phyloP scores from a whole-genome alignment of 2,888 invertebrate species.

The Biston betularia region DNA sequence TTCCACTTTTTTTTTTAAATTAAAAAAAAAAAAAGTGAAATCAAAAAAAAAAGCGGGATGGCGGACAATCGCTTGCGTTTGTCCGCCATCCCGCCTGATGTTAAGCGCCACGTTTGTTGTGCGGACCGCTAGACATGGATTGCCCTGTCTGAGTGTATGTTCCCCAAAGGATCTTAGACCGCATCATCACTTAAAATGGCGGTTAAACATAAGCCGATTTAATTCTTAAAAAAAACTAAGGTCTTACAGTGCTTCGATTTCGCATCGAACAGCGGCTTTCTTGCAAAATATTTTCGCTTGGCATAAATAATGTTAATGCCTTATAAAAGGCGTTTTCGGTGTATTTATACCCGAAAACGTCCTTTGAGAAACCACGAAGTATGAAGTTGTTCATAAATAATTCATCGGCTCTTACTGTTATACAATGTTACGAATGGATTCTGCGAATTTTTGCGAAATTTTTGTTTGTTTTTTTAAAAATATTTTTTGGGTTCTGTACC shows the following conservation, averaged over 20 bases:
- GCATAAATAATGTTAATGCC: conserved; percentile 81
- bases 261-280: conserved; percentile 31
- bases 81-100: too few species aligned
- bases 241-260: neutral
- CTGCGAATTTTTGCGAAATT: conserved; percentile 18
- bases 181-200: too few species aligned
- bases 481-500: too few species aligned
- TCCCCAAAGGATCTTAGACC: too few species aligned
- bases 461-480: neutral
- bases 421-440: conserved; percentile 56
- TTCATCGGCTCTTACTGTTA: conserved; percentile 65
- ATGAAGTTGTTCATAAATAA: conserved; percentile 82
- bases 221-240: conserved; percentile 2
- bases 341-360: conserved; percentile 79
- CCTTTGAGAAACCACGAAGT: conserved; percentile 72
- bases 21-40: too few species aligned
- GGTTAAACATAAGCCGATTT: neutral
- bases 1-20: too few species aligned
- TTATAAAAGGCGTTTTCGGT: conserved; percentile 79
- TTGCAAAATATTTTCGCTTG: conserved; percentile 34
- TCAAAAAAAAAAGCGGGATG: too few species aligned
- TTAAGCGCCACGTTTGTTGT: too few species aligned
- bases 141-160: too few species aligned
- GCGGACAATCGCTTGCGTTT: too few species aligned
- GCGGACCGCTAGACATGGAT: too few species aligned